Evolutionary conservation across 2,888 invertebrate species (phyloP).

Genomic region (Noctuana brunneofusca): DNA sequence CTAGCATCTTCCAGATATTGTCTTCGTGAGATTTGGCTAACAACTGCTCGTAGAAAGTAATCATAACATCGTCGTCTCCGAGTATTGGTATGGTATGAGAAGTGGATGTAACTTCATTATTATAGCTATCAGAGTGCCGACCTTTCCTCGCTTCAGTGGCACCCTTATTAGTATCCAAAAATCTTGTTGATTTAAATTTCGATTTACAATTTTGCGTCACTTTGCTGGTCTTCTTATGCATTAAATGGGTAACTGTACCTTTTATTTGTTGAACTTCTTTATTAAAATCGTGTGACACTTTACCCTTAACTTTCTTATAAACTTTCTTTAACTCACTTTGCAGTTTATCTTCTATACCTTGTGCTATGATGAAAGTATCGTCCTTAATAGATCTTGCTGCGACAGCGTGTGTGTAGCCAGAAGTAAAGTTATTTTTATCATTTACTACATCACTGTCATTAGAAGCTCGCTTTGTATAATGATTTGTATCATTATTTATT

Average conservation of each 20-base stretch:
- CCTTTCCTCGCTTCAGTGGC: conserved; percentile 22
- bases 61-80: conserved; percentile 54
- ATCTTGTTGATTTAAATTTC: not conserved
- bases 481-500: conserved; percentile 31
- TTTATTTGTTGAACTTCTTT: conserved; percentile 46
- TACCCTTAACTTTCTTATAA: conserved; percentile 53
- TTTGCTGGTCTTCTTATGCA: conserved; percentile 22
- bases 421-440: conserved; percentile 24
- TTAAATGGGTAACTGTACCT: conserved; percentile 38
- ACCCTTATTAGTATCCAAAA: not conserved
- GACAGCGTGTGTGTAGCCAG: conserved; percentile 40
- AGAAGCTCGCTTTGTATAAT: conserved; percentile 33
- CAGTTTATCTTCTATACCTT: conserved; percentile 49
- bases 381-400: conserved; percentile 47
- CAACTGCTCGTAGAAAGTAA: conserved; percentile 56
- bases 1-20: conserved; percentile 49
- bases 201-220: not conserved
- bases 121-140: conserved; percentile 21
- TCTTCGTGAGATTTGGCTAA: conserved; percentile 54
- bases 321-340: conserved; percentile 52
- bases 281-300: conserved; percentile 46
- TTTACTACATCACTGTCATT: conserved; percentile 22
- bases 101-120: conserved; percentile 18
- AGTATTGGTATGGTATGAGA: conserved; percentile 39
- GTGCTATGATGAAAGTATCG: conserved; percentile 47